Evolutionary conservation across 1,140 invertebrate species (phyloP).

Genomic region (Drosophila athabasca): DNA sequence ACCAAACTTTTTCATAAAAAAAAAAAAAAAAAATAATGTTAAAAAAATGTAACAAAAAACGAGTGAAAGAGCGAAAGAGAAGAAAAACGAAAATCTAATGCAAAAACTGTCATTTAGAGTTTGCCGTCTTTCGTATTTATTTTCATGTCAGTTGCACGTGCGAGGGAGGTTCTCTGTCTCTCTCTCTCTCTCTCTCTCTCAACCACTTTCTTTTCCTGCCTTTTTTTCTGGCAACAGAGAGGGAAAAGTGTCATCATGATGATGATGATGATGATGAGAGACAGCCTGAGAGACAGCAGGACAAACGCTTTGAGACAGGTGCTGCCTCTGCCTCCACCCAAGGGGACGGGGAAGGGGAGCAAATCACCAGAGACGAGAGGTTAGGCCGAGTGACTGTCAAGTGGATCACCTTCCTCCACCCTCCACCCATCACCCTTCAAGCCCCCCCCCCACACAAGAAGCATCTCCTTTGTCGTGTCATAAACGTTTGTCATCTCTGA

Average conservation of each 20-base stretch:
- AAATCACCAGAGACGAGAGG: constrained; percentile 19
- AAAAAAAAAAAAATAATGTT: not conserved
- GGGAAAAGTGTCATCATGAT: constrained; percentile 39
- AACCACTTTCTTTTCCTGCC: constrained; percentile 6
- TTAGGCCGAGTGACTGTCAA: constrained; percentile 21
- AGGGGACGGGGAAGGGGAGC: not conserved
- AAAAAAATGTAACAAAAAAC: not conserved
- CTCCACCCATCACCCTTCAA: too few relatives aligned
- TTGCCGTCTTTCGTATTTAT: constrained; percentile 64
- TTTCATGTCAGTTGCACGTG: constrained; percentile 77
- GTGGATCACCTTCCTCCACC: constrained; percentile 31
- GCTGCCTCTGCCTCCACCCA: constrained; percentile 9
- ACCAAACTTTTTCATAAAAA: too few relatives aligned
- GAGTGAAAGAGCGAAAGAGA: not conserved
- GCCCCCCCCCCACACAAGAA: constrained; percentile 10
- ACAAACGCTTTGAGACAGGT: constrained; percentile 36
- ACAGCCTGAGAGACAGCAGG: constrained; percentile 27
- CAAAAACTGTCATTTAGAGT: constrained; percentile 78
- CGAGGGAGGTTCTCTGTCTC: constrained; percentile 27
- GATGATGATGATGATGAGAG: constrained; percentile 34
- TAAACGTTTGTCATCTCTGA: constrained; percentile 39
- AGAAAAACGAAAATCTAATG: constrained; percentile 67
- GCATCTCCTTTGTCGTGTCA: constrained; percentile 22
- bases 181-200: too few relatives aligned
- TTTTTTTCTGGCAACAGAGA: constrained; percentile 35